These are phyloP conservation scores for Ridgeia piscesae DNA, from an alignment of 1,140 invertebrate genomes.

Conservation along the genomic window DNA sequence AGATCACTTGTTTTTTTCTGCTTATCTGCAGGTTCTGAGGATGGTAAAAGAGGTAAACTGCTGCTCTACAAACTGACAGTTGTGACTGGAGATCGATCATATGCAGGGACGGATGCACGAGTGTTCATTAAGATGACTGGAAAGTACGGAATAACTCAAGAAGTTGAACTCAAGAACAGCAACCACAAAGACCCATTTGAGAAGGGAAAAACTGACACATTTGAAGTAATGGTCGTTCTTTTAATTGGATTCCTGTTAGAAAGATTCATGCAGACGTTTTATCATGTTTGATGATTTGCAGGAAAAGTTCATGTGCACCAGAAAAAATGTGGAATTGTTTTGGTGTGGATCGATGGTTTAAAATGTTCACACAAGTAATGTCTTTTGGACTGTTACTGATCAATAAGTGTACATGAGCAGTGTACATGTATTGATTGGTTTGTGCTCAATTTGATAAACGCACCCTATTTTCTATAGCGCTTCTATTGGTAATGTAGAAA, in stretches of 20 bases:
- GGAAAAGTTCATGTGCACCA: background rate
- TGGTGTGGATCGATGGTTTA: background rate
- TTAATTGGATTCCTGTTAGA: background rate
- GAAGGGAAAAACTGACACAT: conserved; percentile 15
- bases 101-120: conserved; percentile 26
- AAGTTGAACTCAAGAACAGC: conserved; percentile 17
- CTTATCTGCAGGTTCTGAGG: background rate
- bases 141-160: conserved; percentile 5
- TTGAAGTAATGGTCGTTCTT: background rate
- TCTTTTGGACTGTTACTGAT: too few relatives aligned
- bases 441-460: too few relatives aligned
- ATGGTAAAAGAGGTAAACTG: background rate
- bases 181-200: conserved; percentile 21
- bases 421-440: too few relatives aligned
- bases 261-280: background rate
- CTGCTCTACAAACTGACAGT: conserved; percentile 8
- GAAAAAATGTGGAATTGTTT: background rate
- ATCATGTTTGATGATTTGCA: background rate
- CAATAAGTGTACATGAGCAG: too few relatives aligned
- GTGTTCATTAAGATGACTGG: conserved; percentile 32
- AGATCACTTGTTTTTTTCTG: background rate
- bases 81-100: conserved; percentile 8
- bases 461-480: too few relatives aligned
- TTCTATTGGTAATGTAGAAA: too few relatives aligned
- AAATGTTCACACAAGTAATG: background rate